Evolutionary conservation across 2,113 vertebrate species (phyloP), one percentile per base, ranked within the genome.

Genomic region (Pelecanus crispus): DNA sequence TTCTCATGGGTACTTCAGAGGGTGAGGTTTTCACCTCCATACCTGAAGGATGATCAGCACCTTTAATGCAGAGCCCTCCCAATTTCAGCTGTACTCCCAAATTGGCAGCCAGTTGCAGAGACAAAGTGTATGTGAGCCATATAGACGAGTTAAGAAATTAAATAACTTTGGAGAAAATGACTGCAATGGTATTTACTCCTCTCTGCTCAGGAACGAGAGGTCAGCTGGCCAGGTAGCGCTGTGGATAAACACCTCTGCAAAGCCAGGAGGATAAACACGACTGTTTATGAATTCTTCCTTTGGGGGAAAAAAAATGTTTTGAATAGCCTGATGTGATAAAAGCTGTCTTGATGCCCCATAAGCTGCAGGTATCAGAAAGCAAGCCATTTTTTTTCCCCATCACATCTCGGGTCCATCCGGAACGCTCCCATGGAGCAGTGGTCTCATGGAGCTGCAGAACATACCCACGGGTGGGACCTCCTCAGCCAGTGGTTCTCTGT

Each of bases 361-460:
- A 79, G 40, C 61, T 74, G 50, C 45, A 80, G 20, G 14, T 70
- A 66, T 53, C 45, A 32, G 61, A 84, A 87, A 55, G 44, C 15
- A 26, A 80, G 17, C 13, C n/a, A 6, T 55, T 19, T 58, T 58
- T 44, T 71, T 36, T 38, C 25, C 20, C 13, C 17, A 3, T 74
- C 50, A 6, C 32, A 71, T 71, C 61, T 55, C 31, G 75, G 52
- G 18, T 84, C 32, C 36, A n/a, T 55, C 52, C 28, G 55, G 88
- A 36, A 53, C 0, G 2, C 49, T 83, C 44, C 44, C 0, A 0
- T 58, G 63, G n/a, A 50, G 34, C 10, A 5, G 14, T 25, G 81
- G 12, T 52, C 44, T 90, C 44, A 4, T 47, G 56, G 34, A 38
- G 28, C 63, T 53, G 34, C 34, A 90, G 44, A 22, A 36, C 0